A percentile compares a stretch with the other conserved stretches of the same genome.
These are phyloP conservation scores for Acanthosepion esculentum DNA, from an alignment of 2,888 invertebrate species.

Conservation along the genomic window DNA sequence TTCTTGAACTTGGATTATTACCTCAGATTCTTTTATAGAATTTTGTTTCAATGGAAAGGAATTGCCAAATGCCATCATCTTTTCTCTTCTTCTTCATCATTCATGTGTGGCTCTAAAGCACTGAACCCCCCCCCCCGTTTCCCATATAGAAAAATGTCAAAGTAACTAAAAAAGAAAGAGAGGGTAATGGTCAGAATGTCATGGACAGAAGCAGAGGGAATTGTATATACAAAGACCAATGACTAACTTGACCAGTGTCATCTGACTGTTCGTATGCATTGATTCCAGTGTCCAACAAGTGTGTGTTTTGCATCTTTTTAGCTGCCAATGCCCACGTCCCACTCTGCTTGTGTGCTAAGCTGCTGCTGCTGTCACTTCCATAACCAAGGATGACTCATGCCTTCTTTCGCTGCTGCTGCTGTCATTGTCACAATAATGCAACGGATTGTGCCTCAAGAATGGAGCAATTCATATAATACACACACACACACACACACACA, in stretches of 20 bases:
- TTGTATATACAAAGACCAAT: background rate
- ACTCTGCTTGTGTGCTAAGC: background rate
- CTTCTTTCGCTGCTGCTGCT: background rate
- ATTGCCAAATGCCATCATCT: background rate
- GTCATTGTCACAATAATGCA: background rate
- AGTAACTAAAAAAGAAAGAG: background rate
- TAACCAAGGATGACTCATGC: background rate
- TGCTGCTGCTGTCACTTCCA: background rate
- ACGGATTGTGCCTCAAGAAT: background rate
- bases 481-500: too few relatives aligned
- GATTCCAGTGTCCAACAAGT: background rate
- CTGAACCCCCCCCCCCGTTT: background rate
- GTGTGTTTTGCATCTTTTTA: background rate
- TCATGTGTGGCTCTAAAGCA: background rate
- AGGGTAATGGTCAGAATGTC: background rate
- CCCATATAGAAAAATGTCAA: background rate
- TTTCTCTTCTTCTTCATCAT: background rate
- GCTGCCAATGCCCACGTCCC: background rate
- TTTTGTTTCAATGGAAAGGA: background rate
- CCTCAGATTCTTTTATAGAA: background rate
- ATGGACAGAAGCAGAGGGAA: background rate
- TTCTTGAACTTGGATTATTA: background rate
- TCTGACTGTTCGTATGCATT: background rate
- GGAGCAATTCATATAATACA: background rate
- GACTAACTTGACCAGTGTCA: conserved; percentile 2